Base-by-base conservation (phyloP, 2,113 vertebrate genomes). In the Spilogale gracilis region DNA sequence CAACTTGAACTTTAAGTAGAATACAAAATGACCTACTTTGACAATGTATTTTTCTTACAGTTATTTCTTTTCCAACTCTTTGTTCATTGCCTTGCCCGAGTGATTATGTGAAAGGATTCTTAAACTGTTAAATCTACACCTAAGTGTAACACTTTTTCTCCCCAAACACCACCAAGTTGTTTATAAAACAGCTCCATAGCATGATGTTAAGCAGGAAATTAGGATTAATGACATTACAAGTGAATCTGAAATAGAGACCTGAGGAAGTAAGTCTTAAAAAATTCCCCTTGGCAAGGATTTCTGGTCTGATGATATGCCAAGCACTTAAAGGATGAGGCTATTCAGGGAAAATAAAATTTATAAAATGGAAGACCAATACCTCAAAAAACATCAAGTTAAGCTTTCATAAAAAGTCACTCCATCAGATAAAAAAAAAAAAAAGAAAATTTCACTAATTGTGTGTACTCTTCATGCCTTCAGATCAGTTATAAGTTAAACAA, bases 21-120 rank as follows among this genome's bases (percentile, higher is more conserved):
- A 96, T 97, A 76, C 79, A 84, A 95, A 97, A 95, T 97, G 96
- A 98, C 95, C 96, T 96, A 97, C 96, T 98, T 96, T 90, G 80
- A 95, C 82, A 96, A 93, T 95, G 95, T 93, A 96, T 87, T 94
- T 98, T 96, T 92, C 79, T 97, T 92, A 97, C 56, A 67, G 69
- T 90, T 97, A 69, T 92, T 71, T 94, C 95, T 94, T 48, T n/a
- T 50, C 27, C 71, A 92, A 89, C 17, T 96, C 89, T 83, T 83
- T 92, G 71, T 89, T 96, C 81, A 50, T 94, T 98, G 93, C 82
- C 52, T 87, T 96, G 69, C 82, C 76, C 25, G 95, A 87, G 92
- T 97, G 76, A 81, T 91, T 95, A 76, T 94, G 83, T 76, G 87
- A 94, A 96, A 96, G n/a, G 16, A 95, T 93, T 95, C 71, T 93